Conservation (phyloP, 30 jellyfish, hydroid and myxozoan species). For the Pseudorhiza aurosa region DNA sequence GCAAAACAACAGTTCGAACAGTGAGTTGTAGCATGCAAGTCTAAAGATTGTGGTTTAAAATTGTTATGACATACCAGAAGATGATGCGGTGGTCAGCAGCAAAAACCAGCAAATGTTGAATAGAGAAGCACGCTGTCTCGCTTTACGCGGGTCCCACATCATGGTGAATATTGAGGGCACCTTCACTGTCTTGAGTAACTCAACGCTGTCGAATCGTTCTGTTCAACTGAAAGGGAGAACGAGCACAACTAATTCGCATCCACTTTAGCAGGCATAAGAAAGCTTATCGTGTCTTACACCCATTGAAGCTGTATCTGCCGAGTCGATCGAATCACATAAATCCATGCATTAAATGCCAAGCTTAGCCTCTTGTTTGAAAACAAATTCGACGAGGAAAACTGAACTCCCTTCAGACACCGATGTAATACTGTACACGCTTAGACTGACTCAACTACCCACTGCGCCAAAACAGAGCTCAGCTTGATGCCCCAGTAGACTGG, state of each 20-base stretch:
- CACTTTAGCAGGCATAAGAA: not conserved
- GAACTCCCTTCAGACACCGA: slow-evolving; percentile 4
- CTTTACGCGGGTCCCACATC: not conserved
- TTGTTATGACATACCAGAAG: not conserved
- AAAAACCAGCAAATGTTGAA: not conserved
- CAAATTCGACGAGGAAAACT: slow-evolving; percentile 31
- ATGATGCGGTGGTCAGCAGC: not conserved
- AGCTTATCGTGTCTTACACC: not conserved
- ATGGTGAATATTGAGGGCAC: not conserved
- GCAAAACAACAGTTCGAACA: too few species aligned
- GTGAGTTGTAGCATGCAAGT: too few species aligned
- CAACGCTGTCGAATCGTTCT: not conserved
- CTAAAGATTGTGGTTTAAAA: too few species aligned
- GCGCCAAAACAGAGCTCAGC: slow-evolving; percentile 32
- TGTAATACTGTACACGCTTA: not conserved
- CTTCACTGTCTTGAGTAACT: not conserved
- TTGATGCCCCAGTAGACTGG: slow-evolving; percentile 17
- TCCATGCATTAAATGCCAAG: slow-evolving; percentile 19
- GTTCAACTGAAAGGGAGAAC: slow-evolving; percentile 15
- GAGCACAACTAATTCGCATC: slow-evolving; percentile 8
- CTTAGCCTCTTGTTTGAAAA: slow-evolving; percentile 10
- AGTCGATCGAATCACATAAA: slow-evolving; percentile 10
- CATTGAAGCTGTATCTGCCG: slow-evolving; percentile 4
- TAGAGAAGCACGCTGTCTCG: not conserved
- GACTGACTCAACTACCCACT: slow-evolving; percentile 13